A percentile compares a stretch with the other conserved stretches of the same genome.
These are phyloP conservation scores for Sylvicapra grimmia DNA, from an alignment of 2,113 vertebrate genomes.

Conservation along the genomic window DNA sequence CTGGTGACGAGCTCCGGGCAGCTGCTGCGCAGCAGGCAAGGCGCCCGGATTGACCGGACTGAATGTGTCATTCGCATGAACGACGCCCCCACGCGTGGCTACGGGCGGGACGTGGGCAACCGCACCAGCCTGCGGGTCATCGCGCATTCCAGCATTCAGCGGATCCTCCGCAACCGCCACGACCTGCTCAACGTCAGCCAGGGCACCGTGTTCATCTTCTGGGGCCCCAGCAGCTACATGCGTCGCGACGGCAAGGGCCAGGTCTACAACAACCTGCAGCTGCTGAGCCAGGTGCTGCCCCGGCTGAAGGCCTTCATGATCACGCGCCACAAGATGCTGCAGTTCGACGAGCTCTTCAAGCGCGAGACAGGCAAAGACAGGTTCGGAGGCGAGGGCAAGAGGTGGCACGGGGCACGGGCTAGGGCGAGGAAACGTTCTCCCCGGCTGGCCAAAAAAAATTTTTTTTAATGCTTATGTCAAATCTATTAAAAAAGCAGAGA, in stretches of 20 bases:
- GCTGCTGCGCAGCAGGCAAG: constrained; percentile 85
- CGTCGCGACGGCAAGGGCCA: constrained; percentile 93
- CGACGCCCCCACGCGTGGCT: constrained; percentile 89
- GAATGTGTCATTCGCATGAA: constrained; percentile 99
- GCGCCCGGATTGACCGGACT: constrained; percentile 87
- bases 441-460: fast-evolving
- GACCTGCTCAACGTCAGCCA: constrained; percentile 94
- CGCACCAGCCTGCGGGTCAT: constrained; percentile 94
- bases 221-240: constrained; percentile 99
- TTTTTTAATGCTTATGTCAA: background rate
- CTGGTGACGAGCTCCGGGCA: constrained; percentile 97
- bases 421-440: fast-evolving
- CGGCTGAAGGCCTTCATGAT: constrained; percentile 93
- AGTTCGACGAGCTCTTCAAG: constrained; percentile 97
- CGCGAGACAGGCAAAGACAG: constrained; percentile 98
- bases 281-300: constrained; percentile 94
- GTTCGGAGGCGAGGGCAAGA: constrained; percentile 66
- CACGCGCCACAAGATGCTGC: constrained; percentile 97
- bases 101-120: constrained; percentile 87
- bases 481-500: too few species aligned
- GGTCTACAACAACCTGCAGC: constrained; percentile 96
- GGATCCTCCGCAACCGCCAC: constrained; percentile 89
- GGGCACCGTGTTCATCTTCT: constrained; percentile 96
- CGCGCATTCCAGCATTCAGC: constrained; percentile 96
- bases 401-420: fast-evolving